Base-by-base conservation (phyloP, 2,113 vertebrate species). In the Phasianus colchicus region DNA sequence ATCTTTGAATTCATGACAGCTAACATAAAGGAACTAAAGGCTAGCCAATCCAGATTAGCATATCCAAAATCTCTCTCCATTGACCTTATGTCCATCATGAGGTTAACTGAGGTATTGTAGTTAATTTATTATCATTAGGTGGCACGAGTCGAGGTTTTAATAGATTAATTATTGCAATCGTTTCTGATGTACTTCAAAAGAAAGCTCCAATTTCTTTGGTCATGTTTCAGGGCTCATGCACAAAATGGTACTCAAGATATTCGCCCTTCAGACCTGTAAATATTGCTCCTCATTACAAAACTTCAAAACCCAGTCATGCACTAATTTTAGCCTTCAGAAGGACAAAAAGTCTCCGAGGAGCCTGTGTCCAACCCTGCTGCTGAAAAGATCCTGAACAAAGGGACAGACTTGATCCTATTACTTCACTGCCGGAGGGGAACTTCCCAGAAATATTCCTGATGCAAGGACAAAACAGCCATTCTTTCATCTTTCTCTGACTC, bases 401-500 rank as follows among this genome's bases (percentile, higher is more conserved):
- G 30, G 78, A 85, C 70, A 75, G 42, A 74, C 58, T 76, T 93
- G 79, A 88, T 83, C 83, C 87, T 48, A 67, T 86, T 84, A 71
- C 76, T 61, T 64, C 87, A 78, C 52, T 67, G 83, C 90, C 72
- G 7, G 65, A 92, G 21, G 90, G 94, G 92, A 95, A 47, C 95
- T 97, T 96, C 96, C 86, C 92, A 96, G 92, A 96, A 97, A 96
- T 92, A 86, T 93, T 89, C 70, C 86, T 95, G 76, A 94, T 90
- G 88, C 84, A 78, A 91, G 57, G 70, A 34, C 82, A 91, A 92
- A 96, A 81, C 18, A 82, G 34, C 54, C 84, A 81, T 96, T 95
- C 97, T 98, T 97, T 97, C 86, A 97, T 98, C 96, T 96, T 93
- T 70, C 70, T 95, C 91, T 77, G 73, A 86, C 90, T 84, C 66